Evolutionary conservation across 2,888 invertebrate species (phyloP), one percentile per base, ranked within the genome.

Genomic region (Buathra laborator): DNA sequence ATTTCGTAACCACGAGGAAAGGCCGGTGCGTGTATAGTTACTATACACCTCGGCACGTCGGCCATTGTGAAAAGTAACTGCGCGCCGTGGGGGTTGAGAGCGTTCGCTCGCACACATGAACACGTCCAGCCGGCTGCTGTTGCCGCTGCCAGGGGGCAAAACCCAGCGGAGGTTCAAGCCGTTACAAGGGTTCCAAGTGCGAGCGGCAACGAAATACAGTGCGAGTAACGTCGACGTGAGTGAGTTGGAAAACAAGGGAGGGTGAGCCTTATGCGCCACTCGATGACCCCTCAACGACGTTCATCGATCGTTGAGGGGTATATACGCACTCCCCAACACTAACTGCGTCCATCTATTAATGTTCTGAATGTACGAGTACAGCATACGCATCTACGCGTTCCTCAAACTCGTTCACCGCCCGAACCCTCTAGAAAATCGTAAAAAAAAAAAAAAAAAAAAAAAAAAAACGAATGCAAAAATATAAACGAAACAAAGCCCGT

Each of bases 61-160:
- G 89, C 89, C 90, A 89, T 90, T 90, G 90, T 87, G 89, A 88
- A 87, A 89, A 89, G 88, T 84, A 37, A 37, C 37, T 84, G 84
- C 46, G 81, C 76, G 62, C 44, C 62, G 12, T 56, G n/a, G 53
- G 56, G 56, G 24, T 64, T 46, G 14, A 16, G 44, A 29, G 75
- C 48, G 29, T 74, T 56, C 68, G 72, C 37, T 19, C 75, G 43
- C 62, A 59, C 71, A 79, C 67, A 32, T 37, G 62, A 29, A 62
- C 32, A 32, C 7, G 32, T 12, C 12, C 24, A 10, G 56, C 56
- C 56, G 56, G 19, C 24, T 56, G 56, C 24, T 56, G 56, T 56
- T 56, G 24, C 56, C 12, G 43, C 37, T 66, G 66, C 32, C 66
- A 43, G 71, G 67, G 67, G 53, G 53, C 51, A 37, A 29, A 81